Base-by-base conservation (phyloP, 2,113 vertebrate genomes). In the Apus apus region DNA sequence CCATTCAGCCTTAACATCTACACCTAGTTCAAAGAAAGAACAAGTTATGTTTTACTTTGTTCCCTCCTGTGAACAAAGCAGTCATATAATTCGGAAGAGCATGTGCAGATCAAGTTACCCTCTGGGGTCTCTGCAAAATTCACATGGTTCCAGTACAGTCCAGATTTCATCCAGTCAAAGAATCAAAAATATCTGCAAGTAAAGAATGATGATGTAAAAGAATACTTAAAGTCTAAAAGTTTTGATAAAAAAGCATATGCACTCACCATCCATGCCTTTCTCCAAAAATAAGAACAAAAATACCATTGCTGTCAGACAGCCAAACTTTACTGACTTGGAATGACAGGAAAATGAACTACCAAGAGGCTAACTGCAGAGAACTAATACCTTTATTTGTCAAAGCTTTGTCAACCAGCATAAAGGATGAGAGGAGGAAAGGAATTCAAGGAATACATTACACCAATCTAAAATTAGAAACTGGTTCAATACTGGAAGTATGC, bases 371-470 rank as follows among this genome's bases (percentile, higher is more conserved):
- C 86, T 85, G 85, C 95, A 95, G 79, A 89, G 80, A 92, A 97
- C 76, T 12, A 95, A 80, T 66, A 90, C 79, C 91, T 92, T 64
- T 62, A 96, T 94, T 96, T 92, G 64, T 96, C 93, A 96, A 66
- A 93, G 36, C 54, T 71, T 45, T 96, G 92, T 87, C 93, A 94
- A 89, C 13, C 64, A 82, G 62, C 36, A 75, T 36, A 94, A 19
- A 83, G 78, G 30, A 91, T 73, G 66, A 73, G 62, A 79, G 36
- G 15, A 80, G 13, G 21, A 89, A 82, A 70, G 83, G 71, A 93
- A 74, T 72, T 91, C 72, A 91, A 91, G 71, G 91, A 94, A 97
- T 87, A 87, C 74, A 96, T 94, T 87, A 94, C 65, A 76, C 25
- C 4, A 5, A 67, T 82, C 68, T 95, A 95, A 97, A 96, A 85